Evolutionary conservation across 2,888 invertebrate genomes (phyloP).

Genomic region (Netelia fuscicornis): DNA sequence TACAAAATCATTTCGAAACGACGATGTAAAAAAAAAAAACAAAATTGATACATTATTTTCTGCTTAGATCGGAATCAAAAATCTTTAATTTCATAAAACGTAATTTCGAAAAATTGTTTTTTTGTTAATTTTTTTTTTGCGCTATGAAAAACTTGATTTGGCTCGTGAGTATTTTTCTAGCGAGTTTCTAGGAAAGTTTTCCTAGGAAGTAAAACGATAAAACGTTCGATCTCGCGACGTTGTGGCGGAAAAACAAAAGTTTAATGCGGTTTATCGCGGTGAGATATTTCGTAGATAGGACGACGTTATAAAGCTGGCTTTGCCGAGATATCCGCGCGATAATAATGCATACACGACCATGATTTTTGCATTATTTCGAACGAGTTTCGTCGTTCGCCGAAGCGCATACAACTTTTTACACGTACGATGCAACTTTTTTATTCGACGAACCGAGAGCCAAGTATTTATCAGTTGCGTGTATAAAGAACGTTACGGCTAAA

Average conservation of each 20-base stretch:
- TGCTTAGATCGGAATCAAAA: too few species aligned
- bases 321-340: not conserved
- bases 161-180: not conserved
- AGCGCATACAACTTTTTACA: not conserved
- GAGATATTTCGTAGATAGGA: not conserved
- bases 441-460: not conserved
- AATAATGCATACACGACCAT: not conserved
- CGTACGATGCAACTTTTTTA: not conserved
- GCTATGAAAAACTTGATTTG: too few species aligned
- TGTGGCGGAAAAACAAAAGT: not conserved
- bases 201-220: not conserved
- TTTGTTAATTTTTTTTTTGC: not conserved
- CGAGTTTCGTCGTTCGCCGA: not conserved
- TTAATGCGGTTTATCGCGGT: not conserved
- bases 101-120: too few species aligned
- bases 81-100: too few species aligned
- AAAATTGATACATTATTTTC: too few species aligned
- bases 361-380: not conserved
- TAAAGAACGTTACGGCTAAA: not conserved
- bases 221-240: not conserved
- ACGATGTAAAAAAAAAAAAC: not conserved
- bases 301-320: not conserved
- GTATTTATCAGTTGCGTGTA: not conserved
- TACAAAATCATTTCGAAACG: not conserved
- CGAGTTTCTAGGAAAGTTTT: not conserved